phyloP scores from a whole-genome alignment of 2,113 vertebrate species.

The Peromyscus californicus region DNA sequence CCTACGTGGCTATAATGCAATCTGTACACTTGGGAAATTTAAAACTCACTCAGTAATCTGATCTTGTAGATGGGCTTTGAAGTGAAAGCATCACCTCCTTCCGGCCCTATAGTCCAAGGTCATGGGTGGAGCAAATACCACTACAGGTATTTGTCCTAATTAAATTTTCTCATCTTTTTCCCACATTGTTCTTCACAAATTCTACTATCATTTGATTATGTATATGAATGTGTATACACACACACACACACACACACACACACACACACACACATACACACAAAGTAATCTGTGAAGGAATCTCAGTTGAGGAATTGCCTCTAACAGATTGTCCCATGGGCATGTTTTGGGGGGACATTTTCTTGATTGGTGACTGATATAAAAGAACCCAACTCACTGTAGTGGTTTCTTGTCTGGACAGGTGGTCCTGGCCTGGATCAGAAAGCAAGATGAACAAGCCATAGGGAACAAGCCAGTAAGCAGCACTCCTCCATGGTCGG shows the following conservation, averaged over 20 bases:
- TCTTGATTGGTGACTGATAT: background rate
- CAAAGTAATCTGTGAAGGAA: background rate
- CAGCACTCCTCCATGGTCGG: background rate
- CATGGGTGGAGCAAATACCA: too few species aligned
- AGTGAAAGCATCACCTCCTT: too few species aligned
- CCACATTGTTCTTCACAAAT: background rate
- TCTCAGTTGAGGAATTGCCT: background rate
- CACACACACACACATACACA: too few species aligned
- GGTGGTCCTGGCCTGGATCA: background rate
- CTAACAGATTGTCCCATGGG: background rate
- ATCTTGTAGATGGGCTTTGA: background rate
- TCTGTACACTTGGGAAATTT: background rate
- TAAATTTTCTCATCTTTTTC: background rate
- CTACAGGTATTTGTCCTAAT: background rate
- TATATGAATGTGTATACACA: too few species aligned
- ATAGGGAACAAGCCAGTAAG: background rate
- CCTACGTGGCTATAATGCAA: background rate
- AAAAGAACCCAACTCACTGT: background rate
- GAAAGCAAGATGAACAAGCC: background rate
- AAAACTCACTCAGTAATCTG: background rate
- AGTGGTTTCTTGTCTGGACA: background rate
- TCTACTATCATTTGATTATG: background rate
- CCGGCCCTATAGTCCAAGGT: too few species aligned
- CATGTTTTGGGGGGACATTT: background rate
- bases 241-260: background rate